Conservation (phyloP, 2,888 invertebrate genomes). For the Drosophila cracens region DNA sequence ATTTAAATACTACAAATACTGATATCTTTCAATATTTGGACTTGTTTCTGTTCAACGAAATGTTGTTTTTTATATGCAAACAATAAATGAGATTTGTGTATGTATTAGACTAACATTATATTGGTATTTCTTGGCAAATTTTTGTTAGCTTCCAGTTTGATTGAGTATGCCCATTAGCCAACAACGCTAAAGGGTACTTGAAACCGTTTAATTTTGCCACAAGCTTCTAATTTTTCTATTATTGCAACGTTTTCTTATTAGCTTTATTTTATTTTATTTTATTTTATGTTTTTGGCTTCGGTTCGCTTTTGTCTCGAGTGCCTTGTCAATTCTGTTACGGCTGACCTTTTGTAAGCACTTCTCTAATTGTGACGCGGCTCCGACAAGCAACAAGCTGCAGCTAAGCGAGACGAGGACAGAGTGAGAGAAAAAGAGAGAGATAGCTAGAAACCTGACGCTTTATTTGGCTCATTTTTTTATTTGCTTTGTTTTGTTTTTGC, state of each 20-base stretch:
- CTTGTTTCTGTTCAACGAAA: not conserved
- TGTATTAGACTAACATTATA: not conserved
- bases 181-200: conserved; percentile 18
- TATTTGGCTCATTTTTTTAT: conserved; percentile 59
- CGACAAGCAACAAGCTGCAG: conserved; percentile 49
- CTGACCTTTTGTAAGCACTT: conserved; percentile 75
- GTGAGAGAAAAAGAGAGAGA: not conserved
- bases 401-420: conserved; percentile 9
- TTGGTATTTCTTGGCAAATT: not conserved
- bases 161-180: not conserved
- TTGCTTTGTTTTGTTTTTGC: conserved; percentile 40
- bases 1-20: not conserved
- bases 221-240: conserved; percentile 73
- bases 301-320: conserved; percentile 60
- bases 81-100: not conserved
- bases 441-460: conserved; percentile 33
- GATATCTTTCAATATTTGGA: not conserved
- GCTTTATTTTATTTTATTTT: conserved; percentile 51
- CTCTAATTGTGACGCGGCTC: conserved; percentile 70
- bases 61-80: not conserved
- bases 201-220: conserved; percentile 76
- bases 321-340: conserved; percentile 61
- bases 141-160: not conserved
- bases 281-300: conserved; percentile 32
- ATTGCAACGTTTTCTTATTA: conserved; percentile 68